Percentiles rank a stretch among this genome's conserved stretches.
Conservation (phyloP, 1,140 invertebrate species). For the Diabrotica virgifera region DNA sequence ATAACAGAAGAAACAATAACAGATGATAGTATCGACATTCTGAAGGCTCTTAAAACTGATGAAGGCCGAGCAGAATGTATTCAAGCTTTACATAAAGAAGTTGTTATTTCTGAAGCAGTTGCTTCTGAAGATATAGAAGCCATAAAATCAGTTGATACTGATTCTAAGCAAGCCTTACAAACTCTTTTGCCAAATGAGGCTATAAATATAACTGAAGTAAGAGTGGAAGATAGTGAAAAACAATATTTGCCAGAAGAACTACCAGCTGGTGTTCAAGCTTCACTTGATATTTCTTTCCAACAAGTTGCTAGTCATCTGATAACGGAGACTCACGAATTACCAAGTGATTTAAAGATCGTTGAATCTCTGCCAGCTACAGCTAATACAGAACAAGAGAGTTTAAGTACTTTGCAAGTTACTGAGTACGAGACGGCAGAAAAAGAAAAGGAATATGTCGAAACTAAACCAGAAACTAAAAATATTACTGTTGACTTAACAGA, state of each 20-base stretch:
- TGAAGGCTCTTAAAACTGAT: conserved; percentile 47
- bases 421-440: conserved; percentile 56
- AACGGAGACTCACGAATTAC: conserved; percentile 52
- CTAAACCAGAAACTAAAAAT: conserved; percentile 52
- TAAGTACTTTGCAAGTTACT: conserved; percentile 54
- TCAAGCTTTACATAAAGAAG: conserved; percentile 53
- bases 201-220: conserved; percentile 54
- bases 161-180: conserved; percentile 51
- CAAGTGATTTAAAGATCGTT: conserved; percentile 46
- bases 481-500: conserved; percentile 54
- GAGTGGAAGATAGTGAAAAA: conserved; percentile 52
- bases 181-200: conserved; percentile 53
- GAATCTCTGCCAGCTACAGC: conserved; percentile 49
- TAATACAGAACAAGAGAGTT: conserved; percentile 48
- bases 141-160: conserved; percentile 41
- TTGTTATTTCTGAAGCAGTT: conserved; percentile 54
- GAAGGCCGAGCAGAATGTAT: conserved; percentile 50
- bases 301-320: conserved; percentile 53
- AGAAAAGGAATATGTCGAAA: conserved; percentile 52
- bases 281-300: conserved; percentile 50
- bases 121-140: conserved; percentile 50
- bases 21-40: conserved; percentile 50
- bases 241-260: conserved; percentile 39
- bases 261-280: conserved; percentile 45
- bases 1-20: conserved; percentile 58